Percentiles rank a stretch among this genome's conserved stretches.
These are phyloP conservation scores for Drosophila affinis DNA, from an alignment of 2,888 invertebrate genomes.

Conservation along the genomic window DNA sequence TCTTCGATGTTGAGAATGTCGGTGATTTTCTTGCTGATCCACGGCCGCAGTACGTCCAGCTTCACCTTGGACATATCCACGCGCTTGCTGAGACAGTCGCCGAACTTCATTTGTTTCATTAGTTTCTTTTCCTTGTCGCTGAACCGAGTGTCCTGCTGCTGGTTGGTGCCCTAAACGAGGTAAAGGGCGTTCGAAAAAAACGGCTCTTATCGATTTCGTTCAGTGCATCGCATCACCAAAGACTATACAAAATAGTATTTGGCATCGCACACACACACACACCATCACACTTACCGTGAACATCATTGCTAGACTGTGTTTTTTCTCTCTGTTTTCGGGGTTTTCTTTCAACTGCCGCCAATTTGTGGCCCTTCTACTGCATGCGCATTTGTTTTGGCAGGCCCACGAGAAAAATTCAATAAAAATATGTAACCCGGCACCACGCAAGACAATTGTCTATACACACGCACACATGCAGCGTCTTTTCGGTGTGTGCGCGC, in stretches of 20 bases:
- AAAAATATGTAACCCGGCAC: conserved; percentile 76
- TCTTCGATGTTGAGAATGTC: conserved; percentile 98
- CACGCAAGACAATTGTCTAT: conserved; percentile 72
- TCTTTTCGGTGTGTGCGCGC: conserved; percentile 35
- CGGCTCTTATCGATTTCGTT: conserved; percentile 66
- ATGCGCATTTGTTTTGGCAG: conserved; percentile 44
- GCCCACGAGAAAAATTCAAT: conserved; percentile 54
- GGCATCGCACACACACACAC: conserved; percentile 8
- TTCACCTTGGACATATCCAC: conserved; percentile 99
- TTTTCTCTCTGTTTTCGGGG: conserved; percentile 12
- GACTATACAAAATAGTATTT: no score
- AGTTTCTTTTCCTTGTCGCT: conserved; percentile 99
- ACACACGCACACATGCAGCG: conserved; percentile 43
- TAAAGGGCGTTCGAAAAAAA: background rate
- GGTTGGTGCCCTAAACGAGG: conserved; percentile 93
- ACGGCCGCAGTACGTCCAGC: conserved; percentile 98
- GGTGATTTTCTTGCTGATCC: conserved; percentile 98
- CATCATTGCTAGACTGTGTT: conserved; percentile 76
- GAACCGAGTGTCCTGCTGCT: conserved; percentile 99
- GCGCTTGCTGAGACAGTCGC: conserved; percentile 95
- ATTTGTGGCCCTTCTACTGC: conserved; percentile 22
- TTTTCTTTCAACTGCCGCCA: conserved; percentile 46
- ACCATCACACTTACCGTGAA: conserved; percentile 74
- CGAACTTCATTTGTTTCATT: conserved; percentile 99
- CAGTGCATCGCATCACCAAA: conserved; percentile 18